These are phyloP conservation scores for Metacarcinus magister DNA, from an alignment of 2,888 invertebrate genomes.

Conservation along the genomic window DNA sequence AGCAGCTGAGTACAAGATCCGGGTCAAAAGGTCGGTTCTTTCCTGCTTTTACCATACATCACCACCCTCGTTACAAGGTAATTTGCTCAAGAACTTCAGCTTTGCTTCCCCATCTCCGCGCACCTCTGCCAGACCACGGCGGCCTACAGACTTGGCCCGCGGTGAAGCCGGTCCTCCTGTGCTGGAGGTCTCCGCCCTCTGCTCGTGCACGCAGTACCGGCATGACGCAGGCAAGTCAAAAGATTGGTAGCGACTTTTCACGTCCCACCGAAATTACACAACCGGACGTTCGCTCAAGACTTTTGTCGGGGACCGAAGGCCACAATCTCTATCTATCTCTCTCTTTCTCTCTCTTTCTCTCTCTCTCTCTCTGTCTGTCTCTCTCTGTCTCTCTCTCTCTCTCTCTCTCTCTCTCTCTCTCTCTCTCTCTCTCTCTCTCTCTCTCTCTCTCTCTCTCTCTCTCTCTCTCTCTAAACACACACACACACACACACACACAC, in stretches of 20 bases:
- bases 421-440: no score
- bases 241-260: neutral
- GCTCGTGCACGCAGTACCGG: neutral
- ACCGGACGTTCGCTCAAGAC: constrained; percentile 15
- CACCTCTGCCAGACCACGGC: neutral
- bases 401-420: neutral
- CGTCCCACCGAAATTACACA: neutral
- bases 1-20: neutral
- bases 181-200: neutral
- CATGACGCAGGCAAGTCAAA: neutral
- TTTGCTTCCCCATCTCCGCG: constrained; percentile 8
- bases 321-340: neutral
- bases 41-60: constrained; percentile 4
- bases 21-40: neutral
- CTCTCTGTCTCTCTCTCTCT: neutral
- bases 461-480: no score
- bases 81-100: neutral
- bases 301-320: constrained; percentile 13
- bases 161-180: neutral
- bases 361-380: neutral
- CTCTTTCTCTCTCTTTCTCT: neutral
- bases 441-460: no score
- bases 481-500: neutral
- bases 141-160: neutral
- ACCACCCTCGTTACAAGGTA: constrained; percentile 26